Conservation (phyloP, 2,113 vertebrate genomes). For the Smithornis capensis region DNA sequence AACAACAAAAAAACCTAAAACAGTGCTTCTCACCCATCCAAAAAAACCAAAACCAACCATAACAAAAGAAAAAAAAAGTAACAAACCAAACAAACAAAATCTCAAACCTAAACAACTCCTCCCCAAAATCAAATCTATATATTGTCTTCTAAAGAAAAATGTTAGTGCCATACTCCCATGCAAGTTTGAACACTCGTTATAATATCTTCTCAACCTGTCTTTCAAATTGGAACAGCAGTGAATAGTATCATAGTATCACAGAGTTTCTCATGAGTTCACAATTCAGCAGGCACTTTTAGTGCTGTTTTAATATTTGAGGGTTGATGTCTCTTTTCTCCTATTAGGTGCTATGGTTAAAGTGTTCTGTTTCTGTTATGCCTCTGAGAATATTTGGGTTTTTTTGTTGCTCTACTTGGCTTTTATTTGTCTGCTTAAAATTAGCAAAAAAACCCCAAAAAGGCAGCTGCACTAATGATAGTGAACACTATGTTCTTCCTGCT, state of each 20-base stretch:
- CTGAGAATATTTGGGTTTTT: background rate
- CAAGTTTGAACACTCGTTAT: background rate
- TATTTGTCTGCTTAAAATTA: background rate
- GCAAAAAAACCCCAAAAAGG: background rate
- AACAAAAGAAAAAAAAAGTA: background rate
- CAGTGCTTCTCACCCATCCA: fast-evolving
- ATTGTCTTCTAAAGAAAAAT: background rate
- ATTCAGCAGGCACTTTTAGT: background rate
- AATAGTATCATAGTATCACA: background rate
- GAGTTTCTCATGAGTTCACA: background rate
- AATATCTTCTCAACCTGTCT: background rate
- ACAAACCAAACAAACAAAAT: background rate
- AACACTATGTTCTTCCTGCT: background rate
- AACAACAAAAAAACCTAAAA: fast-evolving
- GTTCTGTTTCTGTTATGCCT: background rate
- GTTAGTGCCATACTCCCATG: background rate
- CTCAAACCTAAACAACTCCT: background rate
- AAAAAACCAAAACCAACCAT: background rate
- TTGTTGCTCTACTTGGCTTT: fast-evolving
- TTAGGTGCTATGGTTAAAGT: background rate
- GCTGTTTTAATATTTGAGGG: background rate
- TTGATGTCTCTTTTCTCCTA: background rate
- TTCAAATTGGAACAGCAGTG: background rate
- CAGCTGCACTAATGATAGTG: background rate
- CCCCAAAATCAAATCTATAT: background rate